phyloP scores from a whole-genome alignment of 1,140 invertebrate genomes.

The Drosophila mojavensis region DNA sequence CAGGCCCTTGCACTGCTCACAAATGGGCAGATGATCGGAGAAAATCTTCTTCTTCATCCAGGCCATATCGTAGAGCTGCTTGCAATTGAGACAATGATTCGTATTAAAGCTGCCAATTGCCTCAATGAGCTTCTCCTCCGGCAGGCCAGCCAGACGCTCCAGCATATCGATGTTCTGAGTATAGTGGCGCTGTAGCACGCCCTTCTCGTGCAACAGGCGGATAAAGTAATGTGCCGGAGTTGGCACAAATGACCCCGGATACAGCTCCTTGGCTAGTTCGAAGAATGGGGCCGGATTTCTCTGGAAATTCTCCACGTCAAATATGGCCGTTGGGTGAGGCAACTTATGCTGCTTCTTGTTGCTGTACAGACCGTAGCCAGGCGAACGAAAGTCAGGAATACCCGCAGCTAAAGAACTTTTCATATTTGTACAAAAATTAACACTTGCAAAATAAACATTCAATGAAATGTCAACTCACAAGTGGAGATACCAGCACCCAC shows the following conservation, averaged over 20 bases:
- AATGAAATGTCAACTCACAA: constrained; percentile 86
- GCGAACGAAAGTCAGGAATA: constrained; percentile 97
- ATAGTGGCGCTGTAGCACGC: constrained; percentile 91
- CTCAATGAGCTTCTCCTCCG: constrained; percentile 94
- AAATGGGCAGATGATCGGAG: constrained; percentile 89
- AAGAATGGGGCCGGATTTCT: constrained; percentile 95
- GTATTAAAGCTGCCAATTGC: constrained; percentile 97
- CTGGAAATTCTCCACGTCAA: constrained; percentile 94
- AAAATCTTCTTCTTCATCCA: constrained; percentile 92
- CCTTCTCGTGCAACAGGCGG: constrained; percentile 91
- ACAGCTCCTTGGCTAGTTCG: constrained; percentile 92
- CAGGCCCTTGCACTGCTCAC: constrained; percentile 88
- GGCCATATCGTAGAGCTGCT: constrained; percentile 89
- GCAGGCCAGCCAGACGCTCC: constrained; percentile 94
- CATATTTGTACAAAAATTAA: neutral
- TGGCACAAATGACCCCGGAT: constrained; percentile 92
- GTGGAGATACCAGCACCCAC: constrained; percentile 98
- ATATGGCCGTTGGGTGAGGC: constrained; percentile 97
- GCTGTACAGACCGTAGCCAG: constrained; percentile 95
- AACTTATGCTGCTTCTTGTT: constrained; percentile 96
- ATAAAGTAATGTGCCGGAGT: constrained; percentile 94
- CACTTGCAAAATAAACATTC: neutral
- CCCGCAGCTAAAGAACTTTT: constrained; percentile 90
- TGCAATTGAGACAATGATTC: constrained; percentile 93
- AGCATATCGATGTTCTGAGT: constrained; percentile 98